Conservation (phyloP, 2,797 vertebrate species). For the Phoxinus dragarum region DNA sequence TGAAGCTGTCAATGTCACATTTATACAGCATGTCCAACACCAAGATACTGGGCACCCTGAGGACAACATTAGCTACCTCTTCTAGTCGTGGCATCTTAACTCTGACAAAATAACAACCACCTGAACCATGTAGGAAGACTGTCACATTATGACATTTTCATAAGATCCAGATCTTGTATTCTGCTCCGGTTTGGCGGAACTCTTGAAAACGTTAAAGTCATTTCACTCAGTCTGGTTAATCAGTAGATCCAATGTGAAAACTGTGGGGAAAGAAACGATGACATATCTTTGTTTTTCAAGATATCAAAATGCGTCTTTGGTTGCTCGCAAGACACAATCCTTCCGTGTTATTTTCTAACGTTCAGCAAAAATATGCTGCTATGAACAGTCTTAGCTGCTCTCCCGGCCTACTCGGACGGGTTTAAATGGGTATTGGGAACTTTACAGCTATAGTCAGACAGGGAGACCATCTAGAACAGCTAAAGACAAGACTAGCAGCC, state of each 20-base stretch:
- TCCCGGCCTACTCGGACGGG: background rate
- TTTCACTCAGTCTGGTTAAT: background rate
- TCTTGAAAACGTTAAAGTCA: background rate
- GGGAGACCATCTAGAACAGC: background rate
- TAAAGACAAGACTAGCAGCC: background rate
- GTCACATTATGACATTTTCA: conserved; percentile 63
- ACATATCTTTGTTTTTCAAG: background rate
- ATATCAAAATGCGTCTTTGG: background rate
- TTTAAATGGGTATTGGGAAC: background rate
- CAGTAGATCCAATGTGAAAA: conserved; percentile 10
- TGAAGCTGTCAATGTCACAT: conserved; percentile 82
- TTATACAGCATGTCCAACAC: conserved; percentile 86
- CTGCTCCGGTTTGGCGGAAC: background rate
- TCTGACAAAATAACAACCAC: background rate
- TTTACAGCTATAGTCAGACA: background rate
- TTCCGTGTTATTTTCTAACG: background rate
- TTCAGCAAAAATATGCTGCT: background rate
- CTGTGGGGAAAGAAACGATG: background rate
- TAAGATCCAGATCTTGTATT: background rate
- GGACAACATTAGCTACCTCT: conserved; percentile 82
- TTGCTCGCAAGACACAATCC: background rate
- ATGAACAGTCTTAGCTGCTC: background rate
- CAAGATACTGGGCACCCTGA: conserved; percentile 85
- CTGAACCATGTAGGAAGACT: conserved; percentile 5
- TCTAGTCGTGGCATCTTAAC: conserved; percentile 81